Evolutionary conservation across 2,113 vertebrate genomes (phyloP), one percentile per base, ranked within the genome.

Genomic region (Climacteris rufus): DNA sequence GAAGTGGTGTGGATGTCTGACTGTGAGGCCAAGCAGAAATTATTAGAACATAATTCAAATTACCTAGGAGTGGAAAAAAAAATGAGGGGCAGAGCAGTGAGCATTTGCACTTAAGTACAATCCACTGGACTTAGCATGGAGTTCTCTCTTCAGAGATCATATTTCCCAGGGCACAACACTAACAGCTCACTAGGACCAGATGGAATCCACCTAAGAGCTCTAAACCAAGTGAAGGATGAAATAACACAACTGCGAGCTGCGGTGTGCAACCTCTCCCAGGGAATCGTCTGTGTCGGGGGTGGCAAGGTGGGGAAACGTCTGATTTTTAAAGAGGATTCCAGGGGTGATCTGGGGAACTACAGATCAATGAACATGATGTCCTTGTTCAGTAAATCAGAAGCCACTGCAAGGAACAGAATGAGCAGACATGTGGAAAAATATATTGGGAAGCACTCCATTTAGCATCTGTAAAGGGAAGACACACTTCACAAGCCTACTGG

Each of bases 221-320:
- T 86, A 77, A 94, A 87, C 16, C 71, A 89, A 25, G 50, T 1
- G 15, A 87, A 90, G 92, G 88, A 66, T 90, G 69, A 90, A 92
- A 83, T 40, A 47, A 45, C 63, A 42, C 27, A 54, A 42, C 88
- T 11, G 49, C 0, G 0, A 90, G 44, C 35, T 0, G 0, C 18
- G 12, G 42, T 9, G 24, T 66, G 60, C 3, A 59, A 70, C 24
- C 39, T 52, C 60, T 54, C 66, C 9, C 60, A 8, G 77, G 80
- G 88, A 89, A 47, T 30, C 4, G 6, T 22, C 11, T 22, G 54
- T 13, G 35, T 24, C 83, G 79, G 42, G 57, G 23, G 47, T 3
- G 9, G 52, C 60, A 75, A 66, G 42, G 35, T 31, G 24, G 49
- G 59, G 60, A 61, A 77, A 64, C 18, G 6, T 37, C 23, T 33